Evolutionary conservation across 1,140 invertebrate genomes (phyloP).

Genomic region (Cotesia typhae): DNA sequence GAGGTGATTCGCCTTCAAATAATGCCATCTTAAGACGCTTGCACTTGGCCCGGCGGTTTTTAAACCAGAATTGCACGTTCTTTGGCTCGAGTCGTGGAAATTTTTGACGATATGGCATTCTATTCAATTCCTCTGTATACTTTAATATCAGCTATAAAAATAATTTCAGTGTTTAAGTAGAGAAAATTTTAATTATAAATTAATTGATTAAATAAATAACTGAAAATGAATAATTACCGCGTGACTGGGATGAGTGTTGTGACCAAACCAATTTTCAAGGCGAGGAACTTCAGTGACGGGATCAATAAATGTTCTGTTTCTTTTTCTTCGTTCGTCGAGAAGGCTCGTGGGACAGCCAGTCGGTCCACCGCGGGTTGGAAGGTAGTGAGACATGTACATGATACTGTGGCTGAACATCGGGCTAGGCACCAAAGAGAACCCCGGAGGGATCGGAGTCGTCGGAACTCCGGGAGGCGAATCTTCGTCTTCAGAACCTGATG

Average conservation of each 20-base stretch:
- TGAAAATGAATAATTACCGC: slow-evolving; percentile 61
- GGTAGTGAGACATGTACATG: slow-evolving; percentile 90
- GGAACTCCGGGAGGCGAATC: slow-evolving; percentile 52
- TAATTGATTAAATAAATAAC: slow-evolving; percentile 20
- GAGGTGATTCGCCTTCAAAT: slow-evolving; percentile 73
- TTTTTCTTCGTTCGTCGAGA: slow-evolving; percentile 85
- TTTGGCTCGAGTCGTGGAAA: slow-evolving; percentile 96
- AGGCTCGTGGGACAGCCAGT: slow-evolving; percentile 70
- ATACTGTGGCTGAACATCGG: slow-evolving; percentile 86
- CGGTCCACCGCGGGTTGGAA: slow-evolving; percentile 59
- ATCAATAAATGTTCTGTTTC: slow-evolving; percentile 98
- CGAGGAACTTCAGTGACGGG: slow-evolving; percentile 97
- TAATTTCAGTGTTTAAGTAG: background rate
- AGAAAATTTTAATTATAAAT: slow-evolving; percentile 9
- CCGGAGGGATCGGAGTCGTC: slow-evolving; percentile 67
- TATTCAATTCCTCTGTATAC: slow-evolving; percentile 95
- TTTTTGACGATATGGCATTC: slow-evolving; percentile 94
- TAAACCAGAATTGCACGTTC: slow-evolving; percentile 98
- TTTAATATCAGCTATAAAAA: slow-evolving; percentile 84
- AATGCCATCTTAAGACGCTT: slow-evolving; percentile 91
- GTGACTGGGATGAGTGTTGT: slow-evolving; percentile 97
- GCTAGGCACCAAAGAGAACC: slow-evolving; percentile 82
- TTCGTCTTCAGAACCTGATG: slow-evolving; percentile 63
- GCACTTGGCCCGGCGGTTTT: slow-evolving; percentile 95
- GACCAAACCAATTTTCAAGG: slow-evolving; percentile 95